Percentiles rank a stretch among this genome's conserved stretches.
phyloP scores from a whole-genome alignment of 2,113 vertebrate species.

The Mesoclemmys tuberculata region DNA sequence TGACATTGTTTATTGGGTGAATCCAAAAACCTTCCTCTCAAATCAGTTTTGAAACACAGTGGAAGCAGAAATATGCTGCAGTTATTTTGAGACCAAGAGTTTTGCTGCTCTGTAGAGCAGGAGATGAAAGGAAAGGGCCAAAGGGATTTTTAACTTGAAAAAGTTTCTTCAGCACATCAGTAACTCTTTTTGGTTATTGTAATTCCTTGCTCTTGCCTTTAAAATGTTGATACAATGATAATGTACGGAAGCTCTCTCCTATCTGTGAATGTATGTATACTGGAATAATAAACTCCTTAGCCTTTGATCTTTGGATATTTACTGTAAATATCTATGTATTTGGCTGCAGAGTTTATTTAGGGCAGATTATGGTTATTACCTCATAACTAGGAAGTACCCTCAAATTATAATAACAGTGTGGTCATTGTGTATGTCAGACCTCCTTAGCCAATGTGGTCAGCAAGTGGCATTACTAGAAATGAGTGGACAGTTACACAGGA shows the following conservation, averaged over 20 bases:
- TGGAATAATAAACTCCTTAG: too few species aligned
- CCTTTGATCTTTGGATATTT: neutral
- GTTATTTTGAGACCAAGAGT: neutral
- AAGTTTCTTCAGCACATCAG: accelerated
- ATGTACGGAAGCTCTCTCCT: neutral
- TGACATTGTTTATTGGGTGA: neutral
- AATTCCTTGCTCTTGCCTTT: neutral
- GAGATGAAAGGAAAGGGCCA: neutral
- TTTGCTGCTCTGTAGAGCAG: neutral
- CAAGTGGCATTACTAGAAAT: neutral
- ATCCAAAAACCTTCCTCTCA: neutral
- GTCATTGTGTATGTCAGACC: accelerated
- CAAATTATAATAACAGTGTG: accelerated
- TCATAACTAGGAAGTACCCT: neutral
- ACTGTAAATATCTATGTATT: neutral
- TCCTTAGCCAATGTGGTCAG: neutral
- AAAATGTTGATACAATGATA: neutral
- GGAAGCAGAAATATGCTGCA: neutral
- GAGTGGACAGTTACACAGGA: accelerated
- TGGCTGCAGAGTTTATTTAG: neutral
- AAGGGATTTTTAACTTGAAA: neutral
- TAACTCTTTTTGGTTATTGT: accelerated
- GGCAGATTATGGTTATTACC: neutral
- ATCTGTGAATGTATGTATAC: neutral
- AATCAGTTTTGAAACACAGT: neutral